Evolutionary conservation across 1,140 invertebrate species (phyloP).

Genomic region (Arion vulgaris): DNA sequence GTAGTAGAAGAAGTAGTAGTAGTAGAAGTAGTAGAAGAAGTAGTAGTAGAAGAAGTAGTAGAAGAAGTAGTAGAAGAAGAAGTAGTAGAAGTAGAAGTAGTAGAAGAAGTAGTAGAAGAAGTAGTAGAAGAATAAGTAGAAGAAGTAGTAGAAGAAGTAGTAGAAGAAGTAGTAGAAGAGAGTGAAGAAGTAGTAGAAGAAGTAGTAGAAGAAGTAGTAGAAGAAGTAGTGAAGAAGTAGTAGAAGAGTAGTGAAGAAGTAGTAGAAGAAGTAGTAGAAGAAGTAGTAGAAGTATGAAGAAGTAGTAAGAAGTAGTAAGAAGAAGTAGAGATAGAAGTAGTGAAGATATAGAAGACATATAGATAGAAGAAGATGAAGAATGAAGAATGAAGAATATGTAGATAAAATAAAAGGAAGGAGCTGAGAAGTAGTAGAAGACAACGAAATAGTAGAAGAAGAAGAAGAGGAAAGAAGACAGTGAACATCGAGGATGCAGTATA

Average conservation of each 20-base stretch:
- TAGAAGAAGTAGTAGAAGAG: background rate
- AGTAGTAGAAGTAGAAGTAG: too few relatives aligned
- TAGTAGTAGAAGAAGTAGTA: background rate
- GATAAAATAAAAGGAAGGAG: background rate
- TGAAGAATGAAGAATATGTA: background rate
- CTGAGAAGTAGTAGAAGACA: background rate
- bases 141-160: background rate
- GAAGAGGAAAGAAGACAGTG: background rate
- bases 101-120: conserved; percentile 2
- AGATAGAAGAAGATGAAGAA: background rate
- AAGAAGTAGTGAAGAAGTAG: background rate
- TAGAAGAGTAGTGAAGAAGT: background rate
- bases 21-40: background rate
- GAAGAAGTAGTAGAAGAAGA: conserved; percentile 14
- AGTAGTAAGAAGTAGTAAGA: background rate
- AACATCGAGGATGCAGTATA: background rate
- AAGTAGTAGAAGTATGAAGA: background rate
- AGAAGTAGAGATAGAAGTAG: background rate
- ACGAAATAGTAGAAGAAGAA: conserved; percentile 4
- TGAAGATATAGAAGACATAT: background rate
- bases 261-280: background rate
- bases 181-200: conserved; percentile 9
- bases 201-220: conserved; percentile 2
- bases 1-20: too few relatives aligned
- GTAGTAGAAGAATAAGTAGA: conserved; percentile 9